phyloP scores from a whole-genome alignment of 2,113 vertebrate genomes.

The Sinocyclocheilus anophthalmus region DNA sequence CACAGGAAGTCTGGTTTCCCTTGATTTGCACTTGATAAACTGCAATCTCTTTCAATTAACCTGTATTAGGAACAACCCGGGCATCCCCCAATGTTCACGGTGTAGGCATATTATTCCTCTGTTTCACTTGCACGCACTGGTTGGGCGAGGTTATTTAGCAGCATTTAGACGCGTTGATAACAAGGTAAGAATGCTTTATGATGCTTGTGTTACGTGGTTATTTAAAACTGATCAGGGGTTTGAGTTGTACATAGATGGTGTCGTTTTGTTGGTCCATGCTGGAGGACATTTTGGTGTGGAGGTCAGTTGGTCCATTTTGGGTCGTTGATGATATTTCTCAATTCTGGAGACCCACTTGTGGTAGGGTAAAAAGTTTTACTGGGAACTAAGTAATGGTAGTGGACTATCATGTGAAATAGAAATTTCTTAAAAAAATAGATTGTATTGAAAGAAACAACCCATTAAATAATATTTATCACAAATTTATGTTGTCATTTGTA shows the following conservation, averaged over 20 bases:
- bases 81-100: neutral
- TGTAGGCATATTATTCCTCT: neutral
- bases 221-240: neutral
- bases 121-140: neutral
- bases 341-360: too few relatives aligned
- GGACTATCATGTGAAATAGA: neutral
- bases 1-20: conserved; percentile 14
- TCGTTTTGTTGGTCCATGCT: neutral
- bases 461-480: neutral
- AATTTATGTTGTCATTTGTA: neutral
- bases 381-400: neutral
- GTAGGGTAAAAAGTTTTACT: neutral
- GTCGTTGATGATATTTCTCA: neutral
- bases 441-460: neutral
- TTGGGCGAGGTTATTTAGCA: neutral
- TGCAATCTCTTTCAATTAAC: conserved; percentile 1
- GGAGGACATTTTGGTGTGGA: neutral
- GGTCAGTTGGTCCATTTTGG: neutral
- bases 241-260: neutral
- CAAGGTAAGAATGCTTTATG: neutral
- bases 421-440: neutral
- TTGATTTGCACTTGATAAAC: conserved; percentile 17
- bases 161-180: neutral
- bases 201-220: neutral
- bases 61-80: neutral